Conservation (phyloP, 2,113 vertebrate genomes). For the Alaudala cheleensis region DNA sequence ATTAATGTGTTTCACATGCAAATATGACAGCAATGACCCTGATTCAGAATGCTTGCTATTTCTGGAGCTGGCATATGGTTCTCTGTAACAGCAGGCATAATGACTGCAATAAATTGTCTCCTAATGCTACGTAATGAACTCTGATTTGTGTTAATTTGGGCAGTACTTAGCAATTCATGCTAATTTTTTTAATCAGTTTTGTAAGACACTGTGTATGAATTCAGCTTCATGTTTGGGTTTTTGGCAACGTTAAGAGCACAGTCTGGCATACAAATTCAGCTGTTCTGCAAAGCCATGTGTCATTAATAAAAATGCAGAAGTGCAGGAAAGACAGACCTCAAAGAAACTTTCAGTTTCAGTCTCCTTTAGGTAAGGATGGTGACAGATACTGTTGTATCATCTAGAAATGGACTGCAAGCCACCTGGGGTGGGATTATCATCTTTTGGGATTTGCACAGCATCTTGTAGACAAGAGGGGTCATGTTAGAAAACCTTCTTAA, state of each 20-base stretch:
- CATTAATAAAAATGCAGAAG: neutral
- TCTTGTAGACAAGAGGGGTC: neutral
- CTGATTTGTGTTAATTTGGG: conserved; percentile 72
- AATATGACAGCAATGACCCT: conserved; percentile 65
- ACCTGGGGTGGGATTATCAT: neutral
- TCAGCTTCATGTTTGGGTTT: conserved; percentile 13
- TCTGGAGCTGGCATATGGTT: conserved; percentile 69
- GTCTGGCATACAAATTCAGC: neutral
- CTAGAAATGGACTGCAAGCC: neutral
- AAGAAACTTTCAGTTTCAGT: neutral
- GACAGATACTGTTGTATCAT: neutral
- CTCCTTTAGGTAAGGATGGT: neutral
- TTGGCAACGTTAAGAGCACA: conserved; percentile 1
- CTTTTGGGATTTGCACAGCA: neutral
- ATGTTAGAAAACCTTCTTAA: neutral
- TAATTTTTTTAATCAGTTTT: conserved; percentile 57
- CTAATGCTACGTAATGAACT: conserved; percentile 66
- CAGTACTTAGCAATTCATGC: conserved; percentile 62
- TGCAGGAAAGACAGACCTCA: neutral
- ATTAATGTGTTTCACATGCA: conserved; percentile 64
- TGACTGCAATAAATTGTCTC: conserved; percentile 69
- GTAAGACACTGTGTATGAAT: conserved; percentile 15
- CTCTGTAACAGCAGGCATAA: conserved; percentile 62
- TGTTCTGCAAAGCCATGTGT: neutral
- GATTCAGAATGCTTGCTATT: conserved; percentile 67